Base-by-base conservation (phyloP, 2,888 invertebrate genomes). In the Halictus ligatus region DNA sequence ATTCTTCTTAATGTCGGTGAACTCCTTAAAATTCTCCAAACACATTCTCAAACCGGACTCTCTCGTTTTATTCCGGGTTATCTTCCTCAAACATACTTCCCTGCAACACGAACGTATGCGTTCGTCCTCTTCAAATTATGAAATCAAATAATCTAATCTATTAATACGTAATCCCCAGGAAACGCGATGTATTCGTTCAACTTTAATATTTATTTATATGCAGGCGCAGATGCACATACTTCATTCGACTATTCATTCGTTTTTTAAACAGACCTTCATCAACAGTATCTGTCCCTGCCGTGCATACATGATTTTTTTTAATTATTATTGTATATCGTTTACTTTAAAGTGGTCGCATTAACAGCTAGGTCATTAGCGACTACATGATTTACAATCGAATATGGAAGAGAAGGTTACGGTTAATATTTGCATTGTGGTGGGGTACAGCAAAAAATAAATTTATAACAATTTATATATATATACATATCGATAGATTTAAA, bases 1-100 rank as follows among this genome's bases (percentile, higher is more conserved):
- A 75, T 64, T 83, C 71, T 72, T 75, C 80, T 29, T 50, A 64
- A 48, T 54, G 74, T 74, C 78, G 64, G 54, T 25, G 60, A 75
- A 69, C 78, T 75, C 71, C 48, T 60, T 71, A 79, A 79, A 75
- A 58, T 79, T 71, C 48, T 43, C n/a, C 64, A 40, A 48, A 72
- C 48, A 69, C 54, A 35, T 25, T 40, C 58, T 54, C 10, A 12
- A 29, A 54, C 50, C 43, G 35, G 78, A 54, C 50, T 71, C 82
- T 71, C 82, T 77, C 87, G 87, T 15, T 43, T 54, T 40, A 25
- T 25, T 25, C 43, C 54, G 43, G 18, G 43, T 71, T 54, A 18
- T 25, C 76, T 64, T 69, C 15, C 6, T 21, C 69, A 4, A 21
- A 15, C 18, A 29, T 6, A 13, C 29, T 7, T 12, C 18, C 25